Percentiles rank a stretch among this genome's conserved stretches.
These are phyloP conservation scores for Pempheris klunzingeri DNA, from an alignment of 2,797 vertebrate genomes.

Conservation along the genomic window DNA sequence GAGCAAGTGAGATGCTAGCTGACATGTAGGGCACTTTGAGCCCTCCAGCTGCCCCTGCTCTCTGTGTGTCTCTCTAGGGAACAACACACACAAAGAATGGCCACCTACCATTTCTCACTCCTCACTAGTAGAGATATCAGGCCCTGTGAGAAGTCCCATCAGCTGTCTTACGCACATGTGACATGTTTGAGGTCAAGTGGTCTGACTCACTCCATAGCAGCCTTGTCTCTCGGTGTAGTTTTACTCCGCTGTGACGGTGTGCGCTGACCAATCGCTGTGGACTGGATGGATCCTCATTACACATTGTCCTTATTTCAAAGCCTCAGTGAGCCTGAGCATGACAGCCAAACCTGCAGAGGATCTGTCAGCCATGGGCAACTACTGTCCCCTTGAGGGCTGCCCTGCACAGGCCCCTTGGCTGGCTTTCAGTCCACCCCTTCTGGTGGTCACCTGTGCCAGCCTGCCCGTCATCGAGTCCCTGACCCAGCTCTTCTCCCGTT, in stretches of 20 bases:
- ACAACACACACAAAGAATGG: constrained; percentile 30
- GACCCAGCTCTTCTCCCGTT: constrained; percentile 79
- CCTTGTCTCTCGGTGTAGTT: constrained; percentile 68
- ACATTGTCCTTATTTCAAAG: constrained; percentile 76
- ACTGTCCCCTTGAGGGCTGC: constrained; percentile 65
- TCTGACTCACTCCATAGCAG: constrained; percentile 69
- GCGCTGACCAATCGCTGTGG: constrained; percentile 57
- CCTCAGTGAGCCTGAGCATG: constrained; percentile 59
- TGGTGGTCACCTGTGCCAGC: constrained; percentile 77
- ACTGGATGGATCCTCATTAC: constrained; percentile 69
- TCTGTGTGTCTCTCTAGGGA: constrained; percentile 17
- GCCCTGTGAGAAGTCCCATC: constrained; percentile 55
- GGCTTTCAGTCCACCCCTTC: constrained; percentile 46
- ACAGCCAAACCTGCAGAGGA: constrained; percentile 74
- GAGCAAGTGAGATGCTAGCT: constrained; percentile 39
- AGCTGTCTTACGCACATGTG: constrained; percentile 55
- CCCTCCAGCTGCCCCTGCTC: constrained; percentile 20
- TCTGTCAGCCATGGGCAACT: constrained; percentile 68
- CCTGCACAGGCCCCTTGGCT: constrained; percentile 44
- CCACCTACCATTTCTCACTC: constrained; percentile 55
- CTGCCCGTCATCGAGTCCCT: constrained; percentile 76
- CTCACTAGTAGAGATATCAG: constrained; percentile 47
- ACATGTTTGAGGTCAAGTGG: constrained; percentile 71
- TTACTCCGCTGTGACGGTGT: constrained; percentile 65
- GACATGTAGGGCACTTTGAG: constrained; percentile 18